Conservation (phyloP, 2,888 invertebrate species). For the Arrhopalites spinosus region DNA sequence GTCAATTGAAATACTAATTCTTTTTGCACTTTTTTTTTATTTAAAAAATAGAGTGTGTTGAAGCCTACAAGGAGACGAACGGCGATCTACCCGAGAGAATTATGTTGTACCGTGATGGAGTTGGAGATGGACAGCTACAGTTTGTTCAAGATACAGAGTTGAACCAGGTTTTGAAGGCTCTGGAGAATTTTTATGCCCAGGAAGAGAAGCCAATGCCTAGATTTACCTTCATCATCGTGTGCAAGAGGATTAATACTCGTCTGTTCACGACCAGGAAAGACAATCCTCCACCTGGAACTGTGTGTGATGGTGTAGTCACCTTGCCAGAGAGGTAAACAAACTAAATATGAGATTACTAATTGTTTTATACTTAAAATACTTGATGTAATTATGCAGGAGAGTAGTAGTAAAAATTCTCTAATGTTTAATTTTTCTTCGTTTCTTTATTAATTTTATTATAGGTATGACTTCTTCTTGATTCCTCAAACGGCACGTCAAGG, state of each 20-base stretch:
- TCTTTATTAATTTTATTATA: slow-evolving; percentile 57
- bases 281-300: slow-evolving; percentile 80
- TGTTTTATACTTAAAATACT: not conserved
- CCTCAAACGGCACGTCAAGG: slow-evolving; percentile 86
- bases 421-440: not conserved
- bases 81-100: slow-evolving; percentile 70
- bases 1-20: not conserved
- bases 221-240: slow-evolving; percentile 81
- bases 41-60: slow-evolving; percentile 61
- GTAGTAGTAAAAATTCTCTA: not conserved
- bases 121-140: slow-evolving; percentile 87
- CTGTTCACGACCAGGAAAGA: slow-evolving; percentile 10
- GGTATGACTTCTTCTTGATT: slow-evolving; percentile 88
- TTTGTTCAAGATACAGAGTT: slow-evolving; percentile 80
- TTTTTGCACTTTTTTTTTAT: slow-evolving; percentile 8
- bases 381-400: not conserved
- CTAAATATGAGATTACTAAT: no score
- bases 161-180: slow-evolving; percentile 54
- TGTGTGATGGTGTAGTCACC: slow-evolving; percentile 84
- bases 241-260: slow-evolving; percentile 76
- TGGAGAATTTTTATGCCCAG: slow-evolving; percentile 9
- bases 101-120: slow-evolving; percentile 88
- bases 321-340: slow-evolving; percentile 65
- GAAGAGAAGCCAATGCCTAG: slow-evolving; percentile 47
- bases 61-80: slow-evolving; percentile 65